These are phyloP conservation scores for Drosophila gunungcola DNA, from an alignment of 1,140 invertebrate species.

Conservation along the genomic window DNA sequence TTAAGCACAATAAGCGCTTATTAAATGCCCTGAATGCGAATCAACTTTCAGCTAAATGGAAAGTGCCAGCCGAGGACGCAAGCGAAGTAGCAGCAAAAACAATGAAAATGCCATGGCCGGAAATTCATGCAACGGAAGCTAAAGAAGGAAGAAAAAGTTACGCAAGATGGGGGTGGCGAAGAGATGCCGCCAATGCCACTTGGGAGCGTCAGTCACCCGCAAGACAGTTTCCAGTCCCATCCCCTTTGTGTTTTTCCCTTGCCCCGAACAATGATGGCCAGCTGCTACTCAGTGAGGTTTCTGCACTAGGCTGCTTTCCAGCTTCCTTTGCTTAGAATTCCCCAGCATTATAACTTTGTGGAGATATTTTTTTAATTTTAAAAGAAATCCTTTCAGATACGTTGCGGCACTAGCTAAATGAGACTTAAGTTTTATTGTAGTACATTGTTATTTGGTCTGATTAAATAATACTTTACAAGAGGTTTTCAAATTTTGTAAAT, in stretches of 20 bases:
- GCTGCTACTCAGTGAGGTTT: constrained; percentile 45
- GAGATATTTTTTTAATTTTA: constrained; percentile 12
- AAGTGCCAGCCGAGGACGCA: constrained; percentile 62
- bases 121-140: constrained; percentile 68
- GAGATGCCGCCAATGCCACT: constrained; percentile 49
- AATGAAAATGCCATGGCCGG: constrained; percentile 64
- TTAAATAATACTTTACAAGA: too few species aligned
- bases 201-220: constrained; percentile 61
- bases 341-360: not conserved
- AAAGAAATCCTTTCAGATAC: not conserved
- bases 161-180: constrained; percentile 10
- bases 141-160: constrained; percentile 24
- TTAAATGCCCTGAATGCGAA: constrained; percentile 78
- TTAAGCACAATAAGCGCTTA: constrained; percentile 81
- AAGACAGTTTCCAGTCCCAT: constrained; percentile 20
- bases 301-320: constrained; percentile 3
- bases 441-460: too few species aligned
- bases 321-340: constrained; percentile 7
- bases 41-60: constrained; percentile 79
- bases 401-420: too few species aligned
- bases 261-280: constrained; percentile 38
- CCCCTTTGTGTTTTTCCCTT: not conserved
- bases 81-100: constrained; percentile 45
- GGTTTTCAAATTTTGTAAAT: too few species aligned
- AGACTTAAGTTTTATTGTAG: too few species aligned